Evolutionary conservation across 2,797 vertebrate species (phyloP).

Genomic region (Triplophysa yarkandensis): DNA sequence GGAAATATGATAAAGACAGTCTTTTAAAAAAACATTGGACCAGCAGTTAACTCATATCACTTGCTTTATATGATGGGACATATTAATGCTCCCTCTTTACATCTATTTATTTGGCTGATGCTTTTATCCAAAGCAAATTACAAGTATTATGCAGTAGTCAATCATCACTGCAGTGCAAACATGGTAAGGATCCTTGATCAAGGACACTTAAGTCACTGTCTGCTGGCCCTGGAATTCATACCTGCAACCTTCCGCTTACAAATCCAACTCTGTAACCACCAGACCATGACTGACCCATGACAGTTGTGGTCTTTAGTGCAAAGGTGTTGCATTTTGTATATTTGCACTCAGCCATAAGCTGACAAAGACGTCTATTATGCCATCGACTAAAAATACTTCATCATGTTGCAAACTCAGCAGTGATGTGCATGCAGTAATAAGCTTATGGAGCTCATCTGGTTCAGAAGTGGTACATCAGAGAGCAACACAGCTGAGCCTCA

Average conservation of each 20-base stretch:
- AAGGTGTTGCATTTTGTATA: slow-evolving; percentile 32
- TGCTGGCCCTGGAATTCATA: too few relatives aligned
- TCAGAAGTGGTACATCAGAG: slow-evolving; percentile 37
- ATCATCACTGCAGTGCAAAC: too few relatives aligned
- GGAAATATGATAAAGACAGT: background rate
- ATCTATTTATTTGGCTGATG: too few relatives aligned
- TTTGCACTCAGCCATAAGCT: slow-evolving; percentile 16
- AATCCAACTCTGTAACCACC: too few relatives aligned
- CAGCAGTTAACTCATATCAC: background rate
- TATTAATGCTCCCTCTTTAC: slow-evolving; percentile 1
- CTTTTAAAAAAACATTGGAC: too few relatives aligned
- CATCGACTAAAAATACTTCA: slow-evolving; percentile 1
- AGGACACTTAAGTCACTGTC: too few relatives aligned
- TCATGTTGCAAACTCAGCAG: background rate
- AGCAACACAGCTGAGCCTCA: slow-evolving; percentile 39
- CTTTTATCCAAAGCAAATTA: too few relatives aligned
- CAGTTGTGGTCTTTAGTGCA: too few relatives aligned
- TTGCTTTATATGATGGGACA: slow-evolving; percentile 13
- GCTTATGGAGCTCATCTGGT: slow-evolving; percentile 49
- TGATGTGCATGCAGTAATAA: slow-evolving; percentile 4
- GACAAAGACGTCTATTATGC: slow-evolving; percentile 3
- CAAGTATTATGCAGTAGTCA: too few relatives aligned
- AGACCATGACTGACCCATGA: too few relatives aligned
- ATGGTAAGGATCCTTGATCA: too few relatives aligned
- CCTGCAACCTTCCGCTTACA: too few relatives aligned